Conservation (phyloP, 2,797 vertebrate species). For the Thamnophis elegans region DNA sequence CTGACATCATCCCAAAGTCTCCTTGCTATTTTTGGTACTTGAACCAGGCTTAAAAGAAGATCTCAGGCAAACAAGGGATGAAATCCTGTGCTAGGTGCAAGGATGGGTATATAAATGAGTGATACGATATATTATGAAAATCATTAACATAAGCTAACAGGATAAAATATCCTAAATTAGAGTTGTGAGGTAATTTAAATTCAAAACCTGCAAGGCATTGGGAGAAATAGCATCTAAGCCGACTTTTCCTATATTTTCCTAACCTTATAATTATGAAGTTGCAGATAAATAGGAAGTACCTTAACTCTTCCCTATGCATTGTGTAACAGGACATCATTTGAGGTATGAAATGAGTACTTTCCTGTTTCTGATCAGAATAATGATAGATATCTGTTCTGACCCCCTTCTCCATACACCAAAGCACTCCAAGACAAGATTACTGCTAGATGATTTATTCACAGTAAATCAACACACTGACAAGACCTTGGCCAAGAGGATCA, state of each 20-base stretch:
- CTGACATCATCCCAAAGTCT: background rate
- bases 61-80: fast-evolving
- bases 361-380: background rate
- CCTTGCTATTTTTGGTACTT: background rate
- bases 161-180: constrained; percentile 36
- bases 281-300: background rate
- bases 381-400: background rate
- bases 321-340: background rate
- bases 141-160: constrained; percentile 2
- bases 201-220: constrained; percentile 52
- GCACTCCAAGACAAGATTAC: too few relatives aligned
- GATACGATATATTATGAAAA: background rate
- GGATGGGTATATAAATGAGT: background rate
- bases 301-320: background rate
- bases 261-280: background rate
- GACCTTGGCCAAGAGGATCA: too few relatives aligned
- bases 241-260: background rate
- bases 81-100: background rate
- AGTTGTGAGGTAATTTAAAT: constrained; percentile 12
- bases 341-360: background rate
- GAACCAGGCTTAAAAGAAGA: background rate
- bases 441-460: too few relatives aligned
- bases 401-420: too few relatives aligned
- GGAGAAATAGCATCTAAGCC: constrained; percentile 30
- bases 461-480: too few relatives aligned